Evolutionary conservation across 2,797 vertebrate genomes (phyloP).

Genomic region (Gila robusta): DNA sequence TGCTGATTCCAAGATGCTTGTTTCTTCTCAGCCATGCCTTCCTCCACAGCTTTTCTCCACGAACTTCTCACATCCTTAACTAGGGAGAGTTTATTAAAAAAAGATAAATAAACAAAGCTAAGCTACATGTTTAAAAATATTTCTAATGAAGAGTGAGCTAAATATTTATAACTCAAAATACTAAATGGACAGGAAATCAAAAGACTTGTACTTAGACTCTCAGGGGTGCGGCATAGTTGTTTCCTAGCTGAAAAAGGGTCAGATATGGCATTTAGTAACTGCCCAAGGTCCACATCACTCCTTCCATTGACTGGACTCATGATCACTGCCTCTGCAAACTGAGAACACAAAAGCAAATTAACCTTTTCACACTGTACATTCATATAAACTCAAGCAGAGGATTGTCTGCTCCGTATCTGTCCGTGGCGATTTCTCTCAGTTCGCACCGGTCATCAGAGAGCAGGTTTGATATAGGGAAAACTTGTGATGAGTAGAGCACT

Average conservation of each 20-base stretch:
- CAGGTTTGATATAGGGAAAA: constrained; percentile 90
- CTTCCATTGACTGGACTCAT: constrained; percentile 61
- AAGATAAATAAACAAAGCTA: neutral
- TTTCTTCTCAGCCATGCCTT: constrained; percentile 68
- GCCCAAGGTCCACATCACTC: constrained; percentile 75
- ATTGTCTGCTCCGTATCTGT: constrained; percentile 98
- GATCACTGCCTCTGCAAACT: constrained; percentile 86
- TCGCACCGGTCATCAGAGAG: constrained; percentile 97
- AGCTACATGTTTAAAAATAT: neutral
- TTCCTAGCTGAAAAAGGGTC: constrained; percentile 86
- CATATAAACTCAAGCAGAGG: neutral
- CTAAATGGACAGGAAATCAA: neutral
- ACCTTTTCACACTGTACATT: neutral
- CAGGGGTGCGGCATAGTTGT: constrained; percentile 88
- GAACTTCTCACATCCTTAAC: constrained; percentile 78
- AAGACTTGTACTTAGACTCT: constrained; percentile 83
- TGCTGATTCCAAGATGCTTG: constrained; percentile 25
- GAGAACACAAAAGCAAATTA: constrained; percentile 33
- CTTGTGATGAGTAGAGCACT: constrained; percentile 84
- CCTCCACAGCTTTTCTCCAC: constrained; percentile 79
- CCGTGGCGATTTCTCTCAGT: constrained; percentile 97
- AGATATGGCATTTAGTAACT: constrained; percentile 75
- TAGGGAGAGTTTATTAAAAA: constrained; percentile 30
- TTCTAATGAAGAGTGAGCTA: neutral
- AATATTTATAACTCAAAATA: neutral